A percentile compares a stretch with the other conserved stretches of the same genome.
These are phyloP conservation scores for Caenorhabditis sulstoni DNA, from an alignment of 2,888 invertebrate species.

Conservation along the genomic window DNA sequence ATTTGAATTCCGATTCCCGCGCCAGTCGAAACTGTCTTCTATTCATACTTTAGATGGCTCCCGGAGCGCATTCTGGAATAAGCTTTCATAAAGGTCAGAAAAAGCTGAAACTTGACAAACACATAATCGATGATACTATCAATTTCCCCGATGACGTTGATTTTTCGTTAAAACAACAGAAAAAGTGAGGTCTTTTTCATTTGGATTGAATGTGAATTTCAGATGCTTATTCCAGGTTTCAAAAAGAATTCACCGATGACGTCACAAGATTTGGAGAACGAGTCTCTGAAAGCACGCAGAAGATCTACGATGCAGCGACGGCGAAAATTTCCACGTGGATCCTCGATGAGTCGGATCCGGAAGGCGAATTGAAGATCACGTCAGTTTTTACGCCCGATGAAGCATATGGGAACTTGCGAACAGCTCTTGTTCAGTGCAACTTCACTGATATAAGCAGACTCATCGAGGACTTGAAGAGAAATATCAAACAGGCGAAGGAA, in stretches of 20 bases:
- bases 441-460: slow-evolving; percentile 54
- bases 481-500: background rate
- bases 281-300: slow-evolving; percentile 15
- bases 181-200: slow-evolving; percentile 11
- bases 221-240: slow-evolving; percentile 36
- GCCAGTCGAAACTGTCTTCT: background rate
- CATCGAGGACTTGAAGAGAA: slow-evolving; percentile 22
- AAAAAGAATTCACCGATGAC: slow-evolving; percentile 43
- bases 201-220: background rate
- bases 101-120: slow-evolving; percentile 11
- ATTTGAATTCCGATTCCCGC: slow-evolving; percentile 3
- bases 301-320: slow-evolving; percentile 32
- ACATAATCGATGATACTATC: slow-evolving; percentile 2
- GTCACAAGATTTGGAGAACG: slow-evolving; percentile 45
- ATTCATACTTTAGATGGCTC: too few species aligned
- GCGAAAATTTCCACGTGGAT: slow-evolving; percentile 21
- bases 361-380: background rate
- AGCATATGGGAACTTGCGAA: slow-evolving; percentile 15
- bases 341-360: background rate
- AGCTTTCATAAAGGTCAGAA: slow-evolving; percentile 23
- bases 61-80: slow-evolving; percentile 13
- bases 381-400: slow-evolving; percentile 31
- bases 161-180: background rate
- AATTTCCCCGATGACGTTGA: slow-evolving; percentile 28
- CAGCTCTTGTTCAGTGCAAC: slow-evolving; percentile 62